These are phyloP conservation scores for Rhinichthys klamathensis DNA, from an alignment of 2,113 vertebrate genomes.

Conservation along the genomic window DNA sequence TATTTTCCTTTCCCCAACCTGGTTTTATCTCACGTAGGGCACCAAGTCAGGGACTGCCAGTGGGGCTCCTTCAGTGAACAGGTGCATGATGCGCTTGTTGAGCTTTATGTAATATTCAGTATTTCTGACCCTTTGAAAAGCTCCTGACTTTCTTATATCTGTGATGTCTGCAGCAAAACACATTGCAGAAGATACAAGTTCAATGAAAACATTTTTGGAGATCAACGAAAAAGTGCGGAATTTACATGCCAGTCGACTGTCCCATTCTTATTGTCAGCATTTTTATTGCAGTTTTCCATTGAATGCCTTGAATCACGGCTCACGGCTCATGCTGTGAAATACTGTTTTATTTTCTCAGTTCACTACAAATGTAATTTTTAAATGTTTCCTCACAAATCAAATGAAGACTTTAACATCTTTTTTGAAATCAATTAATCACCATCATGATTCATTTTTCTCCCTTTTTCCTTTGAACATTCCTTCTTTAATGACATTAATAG, in stretches of 20 bases:
- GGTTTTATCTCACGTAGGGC: not conserved
- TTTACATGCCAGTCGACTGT: not conserved
- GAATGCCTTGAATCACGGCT: not conserved
- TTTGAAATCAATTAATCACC: not conserved
- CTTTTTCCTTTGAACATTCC: no score
- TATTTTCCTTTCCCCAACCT: not conserved
- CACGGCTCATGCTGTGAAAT: no score
- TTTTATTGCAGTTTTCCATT: not conserved
- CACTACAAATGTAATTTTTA: not conserved
- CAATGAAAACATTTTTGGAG: not conserved
- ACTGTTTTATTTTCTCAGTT: no score
- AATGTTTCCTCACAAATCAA: not conserved
- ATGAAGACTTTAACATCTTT: not conserved
- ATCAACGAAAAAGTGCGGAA: not conserved
- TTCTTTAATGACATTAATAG: no score
- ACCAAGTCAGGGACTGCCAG: no score
- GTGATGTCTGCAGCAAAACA: not conserved
- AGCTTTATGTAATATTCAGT: no score
- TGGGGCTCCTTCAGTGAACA: no score
- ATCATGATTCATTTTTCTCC: not conserved
- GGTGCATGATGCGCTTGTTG: no score
- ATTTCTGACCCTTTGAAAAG: not conserved
- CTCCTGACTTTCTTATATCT: not conserved
- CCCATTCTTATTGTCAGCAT: not conserved
- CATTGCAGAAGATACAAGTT: not conserved